Percentiles rank a stretch among this genome's conserved stretches.
Conservation (phyloP, 2,113 vertebrate species). For the Macaca mulatta region DNA sequence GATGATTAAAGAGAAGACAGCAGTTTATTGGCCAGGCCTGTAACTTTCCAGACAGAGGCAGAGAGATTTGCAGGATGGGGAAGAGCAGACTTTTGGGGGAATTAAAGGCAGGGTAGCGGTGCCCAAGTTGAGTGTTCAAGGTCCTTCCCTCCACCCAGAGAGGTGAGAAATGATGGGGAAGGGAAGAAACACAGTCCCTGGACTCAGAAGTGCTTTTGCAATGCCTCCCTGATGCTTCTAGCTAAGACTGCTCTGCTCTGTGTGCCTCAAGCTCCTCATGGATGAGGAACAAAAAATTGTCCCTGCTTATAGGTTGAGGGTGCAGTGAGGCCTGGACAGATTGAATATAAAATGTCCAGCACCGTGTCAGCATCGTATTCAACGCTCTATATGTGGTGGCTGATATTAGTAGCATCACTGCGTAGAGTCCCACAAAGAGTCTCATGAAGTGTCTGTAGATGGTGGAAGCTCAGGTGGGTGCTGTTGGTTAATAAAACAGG, state of each 20-base stretch:
- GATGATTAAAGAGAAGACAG: not conserved
- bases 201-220: not conserved
- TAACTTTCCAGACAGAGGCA: not conserved
- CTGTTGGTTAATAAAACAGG: not conserved
- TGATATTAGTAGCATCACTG: rapidly evolving
- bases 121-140: not conserved
- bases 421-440: rapidly evolving
- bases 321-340: rapidly evolving
- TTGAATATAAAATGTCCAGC: rapidly evolving
- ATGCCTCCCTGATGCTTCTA: rapidly evolving
- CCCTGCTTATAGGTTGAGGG: not conserved
- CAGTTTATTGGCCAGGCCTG: not conserved
- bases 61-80: no score
- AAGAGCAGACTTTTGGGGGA: not conserved
- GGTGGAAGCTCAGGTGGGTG: rapidly evolving
- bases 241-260: not conserved
- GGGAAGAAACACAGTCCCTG: rapidly evolving
- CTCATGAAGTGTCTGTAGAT: rapidly evolving
- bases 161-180: not conserved
- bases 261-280: not conserved
- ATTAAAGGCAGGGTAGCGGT: not conserved
- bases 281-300: not conserved
- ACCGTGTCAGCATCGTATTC: rapidly evolving
- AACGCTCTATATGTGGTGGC: rapidly evolving
- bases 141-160: no score